These are phyloP conservation scores for Cancer borealis DNA, from an alignment of 2,888 invertebrate genomes.

Conservation along the genomic window DNA sequence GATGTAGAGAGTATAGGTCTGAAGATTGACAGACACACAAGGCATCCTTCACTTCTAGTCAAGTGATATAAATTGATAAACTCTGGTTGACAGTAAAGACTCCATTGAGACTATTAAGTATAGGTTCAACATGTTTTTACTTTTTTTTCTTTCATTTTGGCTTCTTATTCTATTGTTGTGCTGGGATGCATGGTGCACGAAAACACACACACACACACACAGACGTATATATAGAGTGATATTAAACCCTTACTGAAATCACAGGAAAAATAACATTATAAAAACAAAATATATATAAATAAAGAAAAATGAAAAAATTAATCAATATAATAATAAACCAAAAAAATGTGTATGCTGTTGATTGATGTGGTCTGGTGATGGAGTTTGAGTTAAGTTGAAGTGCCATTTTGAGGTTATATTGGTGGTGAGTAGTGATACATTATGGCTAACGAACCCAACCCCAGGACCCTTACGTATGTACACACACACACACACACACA, in stretches of 20 bases:
- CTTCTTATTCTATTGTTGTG: not conserved
- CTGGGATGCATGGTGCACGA: not conserved
- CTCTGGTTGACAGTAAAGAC: conserved; percentile 28
- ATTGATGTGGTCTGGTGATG: conserved; percentile 37
- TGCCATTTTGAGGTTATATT: conserved; percentile 40
- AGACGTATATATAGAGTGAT: not conserved
- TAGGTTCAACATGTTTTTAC: not conserved
- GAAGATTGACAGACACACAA: not conserved
- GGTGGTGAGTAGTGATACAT: conserved; percentile 34
- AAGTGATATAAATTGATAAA: not conserved
- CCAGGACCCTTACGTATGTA: not conserved
- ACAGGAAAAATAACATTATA: not conserved
- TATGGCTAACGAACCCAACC: not conserved
- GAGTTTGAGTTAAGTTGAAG: conserved; percentile 16
- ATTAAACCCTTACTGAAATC: not conserved
- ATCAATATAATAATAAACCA: too few relatives aligned
- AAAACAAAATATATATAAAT: not conserved
- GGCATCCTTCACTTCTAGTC: conserved; percentile 14
- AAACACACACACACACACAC: not conserved
- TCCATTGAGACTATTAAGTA: not conserved
- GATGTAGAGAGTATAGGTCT: not conserved
- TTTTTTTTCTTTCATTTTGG: not conserved
- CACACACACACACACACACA: conserved; percentile 44
- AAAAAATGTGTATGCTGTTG: not conserved
- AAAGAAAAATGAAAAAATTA: too few relatives aligned